Evolutionary conservation across 1,140 invertebrate species (phyloP).

Genomic region (roundworm (Caenorhabditis elegans)): WBcel235 BX284604.4:7923501-7924000

Average conservation of each 20-base stretch:
- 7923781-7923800: too few species aligned
- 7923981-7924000: background rate
- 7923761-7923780: too few species aligned
- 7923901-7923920: slow-evolving; percentile 44
- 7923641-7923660: background rate
- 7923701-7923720: slow-evolving; percentile 31
- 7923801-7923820: background rate
- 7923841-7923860: slow-evolving; percentile 7
- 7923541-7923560: slow-evolving; percentile 48
- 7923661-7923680: background rate
- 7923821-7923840: background rate
- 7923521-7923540: slow-evolving; percentile 46
- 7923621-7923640: background rate
- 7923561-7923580: slow-evolving; percentile 50
- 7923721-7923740: slow-evolving; percentile 50
- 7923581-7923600: slow-evolving; percentile 50
- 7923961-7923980: slow-evolving; percentile 32
- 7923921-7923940: background rate
- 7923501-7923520: slow-evolving; percentile 36
- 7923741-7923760: slow-evolving; percentile 46
- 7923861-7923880: slow-evolving; percentile 40
- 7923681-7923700: background rate
- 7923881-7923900: slow-evolving; percentile 45
- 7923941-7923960: background rate
- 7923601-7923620: slow-evolving; percentile 28